A percentile compares a stretch with the other conserved stretches of the same genome.
These are phyloP conservation scores for Rutilus rutilus DNA, from an alignment of 2,113 vertebrate genomes.

Conservation along the genomic window DNA sequence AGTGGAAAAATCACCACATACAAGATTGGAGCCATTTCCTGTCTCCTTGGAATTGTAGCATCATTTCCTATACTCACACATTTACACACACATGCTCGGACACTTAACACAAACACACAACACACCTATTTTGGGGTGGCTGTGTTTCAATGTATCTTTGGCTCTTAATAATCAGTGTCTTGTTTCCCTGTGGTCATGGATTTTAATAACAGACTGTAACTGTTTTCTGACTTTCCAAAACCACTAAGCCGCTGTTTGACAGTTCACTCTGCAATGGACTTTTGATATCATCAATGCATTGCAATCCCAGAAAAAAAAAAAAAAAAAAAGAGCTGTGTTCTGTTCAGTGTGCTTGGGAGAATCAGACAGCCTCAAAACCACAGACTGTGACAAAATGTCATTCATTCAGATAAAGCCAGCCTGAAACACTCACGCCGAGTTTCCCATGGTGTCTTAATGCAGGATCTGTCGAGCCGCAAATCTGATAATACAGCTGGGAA, in stretches of 20 bases:
- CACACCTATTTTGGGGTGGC: slow-evolving; percentile 36
- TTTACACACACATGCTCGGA: slow-evolving; percentile 34
- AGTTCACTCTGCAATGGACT: slow-evolving; percentile 13
- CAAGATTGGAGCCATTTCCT: slow-evolving; percentile 64
- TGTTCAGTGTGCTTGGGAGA: slow-evolving; percentile 1
- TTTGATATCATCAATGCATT: slow-evolving; percentile 21
- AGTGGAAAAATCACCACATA: slow-evolving; percentile 71
- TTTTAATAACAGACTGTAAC: slow-evolving; percentile 40
- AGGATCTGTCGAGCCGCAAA: slow-evolving; percentile 45
- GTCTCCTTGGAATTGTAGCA: slow-evolving; percentile 59
- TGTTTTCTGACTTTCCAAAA: slow-evolving; percentile 47
- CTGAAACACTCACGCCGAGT: slow-evolving; percentile 25
- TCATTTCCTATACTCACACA: slow-evolving; percentile 60
- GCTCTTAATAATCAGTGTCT: slow-evolving; percentile 49
- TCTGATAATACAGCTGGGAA: slow-evolving; percentile 60
- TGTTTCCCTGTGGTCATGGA: slow-evolving; percentile 45
- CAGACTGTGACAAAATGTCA: slow-evolving; percentile 31
- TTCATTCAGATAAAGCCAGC: slow-evolving; percentile 29
- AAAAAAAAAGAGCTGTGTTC: background rate
- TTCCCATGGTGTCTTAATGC: slow-evolving; percentile 56
- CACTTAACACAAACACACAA: slow-evolving; percentile 23
- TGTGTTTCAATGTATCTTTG: slow-evolving; percentile 47
- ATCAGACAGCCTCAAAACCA: background rate
- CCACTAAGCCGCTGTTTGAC: slow-evolving; percentile 39
- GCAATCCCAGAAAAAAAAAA: background rate